A percentile compares a stretch with the other conserved stretches of the same genome.
Conservation (phyloP, 1,140 invertebrate species). For the Drosophila teissieri region DNA sequence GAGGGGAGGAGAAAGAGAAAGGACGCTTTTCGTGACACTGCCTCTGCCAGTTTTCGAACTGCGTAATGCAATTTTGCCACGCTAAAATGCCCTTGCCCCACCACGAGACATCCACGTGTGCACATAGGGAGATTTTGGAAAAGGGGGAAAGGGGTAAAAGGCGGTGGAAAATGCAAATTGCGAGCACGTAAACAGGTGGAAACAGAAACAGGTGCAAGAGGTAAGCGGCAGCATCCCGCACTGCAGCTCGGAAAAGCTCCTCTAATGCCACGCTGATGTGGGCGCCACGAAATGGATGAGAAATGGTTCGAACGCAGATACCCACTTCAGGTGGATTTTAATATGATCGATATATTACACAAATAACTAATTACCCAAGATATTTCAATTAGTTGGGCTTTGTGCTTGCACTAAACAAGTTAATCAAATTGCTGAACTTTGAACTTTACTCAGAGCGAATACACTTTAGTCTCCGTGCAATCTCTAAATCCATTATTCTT, state of each 20-base stretch:
- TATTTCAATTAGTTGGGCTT: too few species aligned
- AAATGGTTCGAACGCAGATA: neutral
- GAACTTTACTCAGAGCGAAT: neutral
- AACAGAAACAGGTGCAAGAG: conserved; percentile 41
- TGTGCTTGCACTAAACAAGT: too few species aligned
- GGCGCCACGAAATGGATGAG: conserved; percentile 11
- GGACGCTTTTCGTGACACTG: conserved; percentile 49
- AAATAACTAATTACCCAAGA: neutral
- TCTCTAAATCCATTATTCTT: neutral
- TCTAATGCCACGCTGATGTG: conserved; percentile 24
- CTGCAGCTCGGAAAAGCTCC: conserved; percentile 27
- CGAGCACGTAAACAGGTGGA: conserved; percentile 65
- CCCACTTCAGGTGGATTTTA: too few species aligned
- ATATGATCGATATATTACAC: too few species aligned
- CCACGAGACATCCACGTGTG: conserved; percentile 31
- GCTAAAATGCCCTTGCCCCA: conserved; percentile 40
- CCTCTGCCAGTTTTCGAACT: conserved; percentile 30
- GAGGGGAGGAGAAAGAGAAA: neutral
- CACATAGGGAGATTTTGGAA: neutral
- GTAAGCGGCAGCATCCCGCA: conserved; percentile 5
- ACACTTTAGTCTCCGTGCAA: neutral
- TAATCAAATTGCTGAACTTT: neutral
- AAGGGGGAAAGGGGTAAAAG: neutral
- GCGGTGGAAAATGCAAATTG: conserved; percentile 56
- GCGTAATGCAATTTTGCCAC: conserved; percentile 61